Evolutionary conservation across 2,797 vertebrate genomes (phyloP), one percentile per base, ranked within the genome.

Genomic region (Meriones psammophilus): DNA sequence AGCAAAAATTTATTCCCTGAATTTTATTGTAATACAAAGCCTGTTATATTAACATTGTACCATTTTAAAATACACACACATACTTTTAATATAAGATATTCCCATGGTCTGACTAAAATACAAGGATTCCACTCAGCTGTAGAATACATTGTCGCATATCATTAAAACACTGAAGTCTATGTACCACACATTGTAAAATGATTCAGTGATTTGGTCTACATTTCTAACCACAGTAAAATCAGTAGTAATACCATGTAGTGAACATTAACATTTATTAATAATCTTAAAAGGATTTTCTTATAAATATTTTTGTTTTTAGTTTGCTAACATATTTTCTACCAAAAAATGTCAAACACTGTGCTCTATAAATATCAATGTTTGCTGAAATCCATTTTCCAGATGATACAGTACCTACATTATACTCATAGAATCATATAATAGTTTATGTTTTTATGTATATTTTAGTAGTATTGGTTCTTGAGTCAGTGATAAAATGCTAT

Each of bases 341-440:
- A 98, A 98, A 50, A 98, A 98, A 95, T 50, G 98, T 98, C 97
- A 98, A 98, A 96, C 98, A 98, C 98, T 98, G 98, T 98, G 98
- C 98, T 98, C 97, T 98, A 96, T 71, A 96, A 91, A 95, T 97
- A 97, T 93, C 83, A 98, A 87, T 84, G 17, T 98, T 96, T 62
- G 2, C 98, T 95, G 89, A 98, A 94, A 97, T 97, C 97, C 97
- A 97, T 95, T 97, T 97, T 81, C 97, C 73, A 68, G 97, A 97
- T 97, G 97, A 97, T 96, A 96, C 97, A 97, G 92, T 93, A 87
- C 94, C 94, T 97, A 56, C 95, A 17, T 97, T 96, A 97, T 97
- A 97, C 96, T 98, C 96, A 98, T 84, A 97, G 96, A 66, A 95
- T 97, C 96, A 18, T 97, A 96, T 90, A 96, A 73, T 92, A 93